These are phyloP conservation scores for Mormyrus proboscirostris DNA, from an alignment of 2,797 vertebrate species.

Conservation along the genomic window DNA sequence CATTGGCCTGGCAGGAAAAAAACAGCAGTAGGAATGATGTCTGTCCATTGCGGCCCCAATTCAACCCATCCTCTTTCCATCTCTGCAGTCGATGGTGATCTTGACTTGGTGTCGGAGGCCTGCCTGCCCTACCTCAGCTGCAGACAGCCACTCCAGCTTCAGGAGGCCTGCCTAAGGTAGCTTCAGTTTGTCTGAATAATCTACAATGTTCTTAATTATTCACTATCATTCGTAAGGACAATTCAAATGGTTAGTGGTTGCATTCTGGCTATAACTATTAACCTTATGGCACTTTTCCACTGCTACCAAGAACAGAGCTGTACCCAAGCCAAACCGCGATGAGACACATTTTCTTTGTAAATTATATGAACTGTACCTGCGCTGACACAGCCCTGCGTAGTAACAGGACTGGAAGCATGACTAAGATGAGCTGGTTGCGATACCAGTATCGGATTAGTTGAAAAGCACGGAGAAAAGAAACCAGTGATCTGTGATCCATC, in stretches of 20 bases:
- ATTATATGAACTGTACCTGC: not conserved
- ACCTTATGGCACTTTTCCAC: not conserved
- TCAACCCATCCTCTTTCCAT: conserved; percentile 14
- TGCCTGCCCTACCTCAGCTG: conserved; percentile 84
- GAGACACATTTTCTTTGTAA: not conserved
- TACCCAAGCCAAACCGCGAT: not conserved
- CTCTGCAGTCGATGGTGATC: conserved; percentile 73
- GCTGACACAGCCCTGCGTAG: not conserved
- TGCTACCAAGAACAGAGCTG: not conserved
- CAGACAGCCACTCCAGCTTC: conserved; percentile 78
- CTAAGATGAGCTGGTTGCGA: not conserved
- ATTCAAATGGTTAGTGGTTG: not conserved
- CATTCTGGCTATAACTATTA: not conserved
- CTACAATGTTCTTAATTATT: not conserved
- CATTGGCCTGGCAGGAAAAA: not conserved
- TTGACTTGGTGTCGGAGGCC: conserved; percentile 74
- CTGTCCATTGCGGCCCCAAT: not conserved
- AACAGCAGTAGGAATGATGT: not conserved
- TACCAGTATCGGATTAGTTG: not conserved
- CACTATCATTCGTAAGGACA: not conserved
- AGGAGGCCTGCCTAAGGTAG: conserved; percentile 84
- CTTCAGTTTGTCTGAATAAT: not conserved
- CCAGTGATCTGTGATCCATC: not conserved
- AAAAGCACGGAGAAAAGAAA: not conserved
- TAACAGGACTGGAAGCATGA: not conserved